These are phyloP conservation scores for Protodeltote pygarga DNA, from an alignment of 2,888 invertebrate genomes.

Conservation along the genomic window DNA sequence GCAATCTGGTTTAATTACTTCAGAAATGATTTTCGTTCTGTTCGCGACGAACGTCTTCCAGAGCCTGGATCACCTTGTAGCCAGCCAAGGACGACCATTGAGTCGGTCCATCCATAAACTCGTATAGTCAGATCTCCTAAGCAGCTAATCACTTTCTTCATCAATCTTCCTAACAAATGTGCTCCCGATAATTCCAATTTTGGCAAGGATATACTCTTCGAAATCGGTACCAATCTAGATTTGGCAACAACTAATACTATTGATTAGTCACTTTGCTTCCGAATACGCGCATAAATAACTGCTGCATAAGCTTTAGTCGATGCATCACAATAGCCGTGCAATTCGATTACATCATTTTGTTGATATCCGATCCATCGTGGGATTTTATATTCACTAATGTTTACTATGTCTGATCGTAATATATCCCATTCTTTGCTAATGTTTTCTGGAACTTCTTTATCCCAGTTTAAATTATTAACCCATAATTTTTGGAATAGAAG, in stretches of 20 bases:
- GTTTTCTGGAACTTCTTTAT: neutral
- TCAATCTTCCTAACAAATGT: neutral
- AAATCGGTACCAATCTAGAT: neutral
- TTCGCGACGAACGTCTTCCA: neutral
- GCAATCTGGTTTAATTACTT: neutral
- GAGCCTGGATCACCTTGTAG: neutral
- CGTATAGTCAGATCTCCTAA: neutral
- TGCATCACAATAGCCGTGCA: conserved; percentile 9
- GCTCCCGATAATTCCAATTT: conserved; percentile 2
- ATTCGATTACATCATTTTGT: neutral
- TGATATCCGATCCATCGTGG: neutral
- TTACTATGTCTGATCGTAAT: neutral
- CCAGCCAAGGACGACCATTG: neutral
- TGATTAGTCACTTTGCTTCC: too few relatives aligned
- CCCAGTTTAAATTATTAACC: neutral
- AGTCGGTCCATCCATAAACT: conserved; percentile 3
- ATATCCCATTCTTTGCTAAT: neutral
- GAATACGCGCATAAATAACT: conserved; percentile 3
- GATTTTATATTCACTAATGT: neutral
- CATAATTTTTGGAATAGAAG: conserved; percentile 2
- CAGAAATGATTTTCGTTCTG: neutral
- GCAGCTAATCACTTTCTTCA: neutral
- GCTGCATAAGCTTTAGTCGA: conserved; percentile 5
- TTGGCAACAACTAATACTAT: conserved; percentile 27
- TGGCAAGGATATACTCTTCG: conserved; percentile 3